A percentile compares a stretch with the other conserved stretches of the same genome.
Evolutionary conservation across 1,140 invertebrate genomes (phyloP).

Genomic region (Aphidius ervi): DNA sequence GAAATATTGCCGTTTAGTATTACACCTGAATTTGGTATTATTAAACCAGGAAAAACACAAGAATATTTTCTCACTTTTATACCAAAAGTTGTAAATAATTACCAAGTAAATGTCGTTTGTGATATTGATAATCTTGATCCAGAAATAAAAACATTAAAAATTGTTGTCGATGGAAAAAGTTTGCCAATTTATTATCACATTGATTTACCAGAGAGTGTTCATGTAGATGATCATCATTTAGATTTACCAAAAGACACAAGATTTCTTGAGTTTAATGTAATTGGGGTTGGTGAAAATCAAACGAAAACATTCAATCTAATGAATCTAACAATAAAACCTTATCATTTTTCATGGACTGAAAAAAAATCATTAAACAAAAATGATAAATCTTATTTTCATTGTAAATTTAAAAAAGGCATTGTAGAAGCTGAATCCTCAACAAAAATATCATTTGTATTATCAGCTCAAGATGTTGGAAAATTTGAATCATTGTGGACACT

Average conservation of each 20-base stretch:
- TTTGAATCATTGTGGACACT: conserved; percentile 51
- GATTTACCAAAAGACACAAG: conserved; percentile 19
- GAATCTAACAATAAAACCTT: conserved; percentile 46
- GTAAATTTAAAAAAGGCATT: conserved; percentile 35
- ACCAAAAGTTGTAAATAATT: conserved; percentile 39
- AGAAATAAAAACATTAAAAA: conserved; percentile 22
- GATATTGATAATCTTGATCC: conserved; percentile 39
- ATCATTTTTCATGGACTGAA: conserved; percentile 41
- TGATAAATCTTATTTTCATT: conserved; percentile 42
- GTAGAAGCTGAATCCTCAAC: conserved; percentile 39
- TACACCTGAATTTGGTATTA: conserved; percentile 32
- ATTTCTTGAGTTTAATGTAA: conserved; percentile 53
- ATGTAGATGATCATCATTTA: conserved; percentile 35
- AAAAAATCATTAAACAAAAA: conserved; percentile 15
- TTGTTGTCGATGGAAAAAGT: conserved; percentile 37
- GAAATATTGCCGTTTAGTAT: conserved; percentile 18
- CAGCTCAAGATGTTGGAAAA: conserved; percentile 40
- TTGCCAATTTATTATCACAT: conserved; percentile 56
- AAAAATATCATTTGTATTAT: conserved; percentile 41
- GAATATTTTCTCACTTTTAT: conserved; percentile 34
- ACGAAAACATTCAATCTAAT: conserved; percentile 40
- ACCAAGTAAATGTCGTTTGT: conserved; percentile 37
- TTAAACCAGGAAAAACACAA: conserved; percentile 27
- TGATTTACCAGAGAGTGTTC: conserved; percentile 54
- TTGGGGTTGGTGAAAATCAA: conserved; percentile 45